phyloP scores from a whole-genome alignment of 2,797 vertebrate species.

The Zenarchopterus dispar region DNA sequence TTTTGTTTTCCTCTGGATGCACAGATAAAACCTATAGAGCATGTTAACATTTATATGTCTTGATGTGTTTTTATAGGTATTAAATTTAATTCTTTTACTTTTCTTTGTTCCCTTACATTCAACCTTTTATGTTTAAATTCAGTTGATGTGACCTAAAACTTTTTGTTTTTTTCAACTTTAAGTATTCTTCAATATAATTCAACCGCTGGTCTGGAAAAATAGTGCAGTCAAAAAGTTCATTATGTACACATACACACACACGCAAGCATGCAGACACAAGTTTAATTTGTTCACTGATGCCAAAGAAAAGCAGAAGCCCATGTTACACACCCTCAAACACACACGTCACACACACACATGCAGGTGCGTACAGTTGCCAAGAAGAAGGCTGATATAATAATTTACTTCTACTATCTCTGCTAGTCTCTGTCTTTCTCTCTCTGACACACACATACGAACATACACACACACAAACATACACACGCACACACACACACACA shows the following conservation, averaged over 20 bases:
- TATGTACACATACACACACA: slow-evolving; percentile 29
- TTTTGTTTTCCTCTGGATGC: no score
- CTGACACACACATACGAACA: slow-evolving; percentile 12
- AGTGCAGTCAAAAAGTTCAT: slow-evolving; percentile 63
- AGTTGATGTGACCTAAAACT: slow-evolving; percentile 39
- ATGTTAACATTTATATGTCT: no score
- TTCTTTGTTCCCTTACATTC: background rate
- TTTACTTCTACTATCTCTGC: slow-evolving; percentile 24
- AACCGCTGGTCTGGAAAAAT: slow-evolving; percentile 76
- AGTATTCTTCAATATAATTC: slow-evolving; percentile 59
- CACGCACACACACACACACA: slow-evolving; percentile 12
- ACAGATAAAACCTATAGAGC: no score
- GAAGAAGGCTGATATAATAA: slow-evolving; percentile 24
- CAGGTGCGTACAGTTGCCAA: background rate
- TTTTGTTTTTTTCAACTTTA: slow-evolving; percentile 53
- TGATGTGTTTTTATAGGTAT: background rate
- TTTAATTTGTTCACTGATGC: slow-evolving; percentile 57
- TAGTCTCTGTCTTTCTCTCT: background rate
- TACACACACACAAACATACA: slow-evolving; percentile 10
- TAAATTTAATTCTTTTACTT: background rate
- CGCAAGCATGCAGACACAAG: slow-evolving; percentile 17
- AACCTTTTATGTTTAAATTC: slow-evolving; percentile 12
- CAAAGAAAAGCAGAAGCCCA: slow-evolving; percentile 50
- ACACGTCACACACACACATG: background rate
- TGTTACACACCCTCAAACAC: slow-evolving; percentile 22